These are phyloP conservation scores for Rhamnusium bicolor DNA, from an alignment of 2,888 invertebrate genomes.

Conservation along the genomic window DNA sequence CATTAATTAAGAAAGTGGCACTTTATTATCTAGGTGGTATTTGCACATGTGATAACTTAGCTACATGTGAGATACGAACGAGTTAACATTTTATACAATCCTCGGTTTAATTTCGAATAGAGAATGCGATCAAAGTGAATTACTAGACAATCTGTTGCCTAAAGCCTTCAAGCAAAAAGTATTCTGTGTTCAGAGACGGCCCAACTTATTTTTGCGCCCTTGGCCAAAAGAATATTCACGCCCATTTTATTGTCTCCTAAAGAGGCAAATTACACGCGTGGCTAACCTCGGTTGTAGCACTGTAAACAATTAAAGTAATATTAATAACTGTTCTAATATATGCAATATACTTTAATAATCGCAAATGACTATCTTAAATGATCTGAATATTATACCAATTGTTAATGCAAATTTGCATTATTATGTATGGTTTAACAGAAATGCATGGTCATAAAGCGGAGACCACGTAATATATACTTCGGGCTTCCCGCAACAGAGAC, in stretches of 20 bases:
- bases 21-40: conserved; percentile 42
- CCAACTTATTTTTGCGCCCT: neutral
- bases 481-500: too few relatives aligned
- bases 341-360: neutral
- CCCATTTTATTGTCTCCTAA: neutral
- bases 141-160: conserved; percentile 1
- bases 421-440: too few relatives aligned
- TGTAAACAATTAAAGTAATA: neutral
- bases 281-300: neutral
- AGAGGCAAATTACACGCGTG: neutral
- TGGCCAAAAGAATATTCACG: neutral
- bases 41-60: conserved; percentile 46
- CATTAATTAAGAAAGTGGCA: conserved; percentile 46
- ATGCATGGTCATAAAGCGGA: too few relatives aligned
- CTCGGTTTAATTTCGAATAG: conserved; percentile 29
- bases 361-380: too few relatives aligned
- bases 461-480: too few relatives aligned
- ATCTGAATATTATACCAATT: too few relatives aligned
- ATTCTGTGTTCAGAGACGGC: neutral
- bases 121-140: conserved; percentile 18
- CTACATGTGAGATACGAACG: conserved; percentile 41
- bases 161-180: neutral
- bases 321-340: neutral
- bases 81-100: conserved; percentile 33
- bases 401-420: too few relatives aligned